Base-by-base conservation (phyloP, 2,797 vertebrate genomes). In the Xenentodon cancila region DNA sequence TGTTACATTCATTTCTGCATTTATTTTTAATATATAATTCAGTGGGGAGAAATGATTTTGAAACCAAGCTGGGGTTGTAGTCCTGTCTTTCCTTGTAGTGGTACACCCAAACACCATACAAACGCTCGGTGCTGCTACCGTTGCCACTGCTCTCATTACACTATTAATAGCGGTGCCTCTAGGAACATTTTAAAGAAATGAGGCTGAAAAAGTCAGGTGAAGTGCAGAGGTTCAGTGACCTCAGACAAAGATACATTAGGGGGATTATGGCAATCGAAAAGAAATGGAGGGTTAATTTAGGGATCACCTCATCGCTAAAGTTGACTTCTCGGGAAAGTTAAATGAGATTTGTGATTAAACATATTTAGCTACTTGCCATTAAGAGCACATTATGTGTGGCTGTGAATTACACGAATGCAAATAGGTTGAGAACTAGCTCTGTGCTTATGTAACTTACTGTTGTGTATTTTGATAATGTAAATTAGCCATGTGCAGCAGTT, bases 121-220 rank as follows among this genome's bases (percentile, higher is more conserved):
- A 43, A 15, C 7, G n/a, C 9, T 20, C 12, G 2, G 32, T 20
- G 32, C 15, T 5, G 5, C 17, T 30, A 13, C 27, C 53, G 15
- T 37, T 50, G 19, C 37, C 21, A 8, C 46, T 30, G n/a, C 13
- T 56, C 53, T 65, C 53, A 65, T 56, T 56, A 50, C 46, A 20
- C 50, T 44, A 56, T 30, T 56, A 42, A 50, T 20, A 50, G 46
- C 43, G 22, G 63, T 3, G 1, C 40, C 1, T 15, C 17, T 34
- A 58, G 12, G 19, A 58, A 4, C 7, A 13, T 22, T 56, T 51
- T 30, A 11, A 22, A 53, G 30, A 12, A 46, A 46, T 19, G 11
- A 53, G 15, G 9, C 25, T 63, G 27, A 37, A 37, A 40, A 46
- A 19, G 4, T 64, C 17, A 47, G 50, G 18, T 48, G 20, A 19